A percentile compares a stretch with the other conserved stretches of the same genome.
Conservation (phyloP, 1,140 invertebrate species). For the Potamilus streckersoni region DNA sequence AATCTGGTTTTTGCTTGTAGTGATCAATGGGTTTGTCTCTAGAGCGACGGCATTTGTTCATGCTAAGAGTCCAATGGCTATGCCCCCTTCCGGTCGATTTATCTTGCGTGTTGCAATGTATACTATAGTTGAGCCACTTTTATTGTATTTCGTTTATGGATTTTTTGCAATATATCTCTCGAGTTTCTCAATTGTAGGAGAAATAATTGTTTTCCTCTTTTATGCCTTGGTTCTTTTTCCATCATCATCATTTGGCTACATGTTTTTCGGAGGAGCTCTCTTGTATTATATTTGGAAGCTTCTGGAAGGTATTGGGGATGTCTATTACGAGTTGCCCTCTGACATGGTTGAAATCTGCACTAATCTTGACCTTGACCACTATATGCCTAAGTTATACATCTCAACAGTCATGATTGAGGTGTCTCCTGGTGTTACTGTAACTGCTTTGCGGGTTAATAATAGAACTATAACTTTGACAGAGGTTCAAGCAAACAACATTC, state of each 20-base stretch:
- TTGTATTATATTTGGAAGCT: constrained; percentile 23
- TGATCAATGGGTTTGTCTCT: too few species aligned
- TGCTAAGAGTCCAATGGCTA: too few species aligned
- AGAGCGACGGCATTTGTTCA: too few species aligned
- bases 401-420: constrained; percentile 11
- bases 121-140: too few species aligned
- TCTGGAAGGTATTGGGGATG: constrained; percentile 8
- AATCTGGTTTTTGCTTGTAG: too few species aligned
- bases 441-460: constrained; percentile 5
- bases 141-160: background rate
- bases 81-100: too few species aligned
- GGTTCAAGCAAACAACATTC: background rate
- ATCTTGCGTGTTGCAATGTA: too few species aligned
- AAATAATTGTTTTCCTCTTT: constrained; percentile 15
- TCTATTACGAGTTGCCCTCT: constrained; percentile 14
- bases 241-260: constrained; percentile 19
- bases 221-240: constrained; percentile 17
- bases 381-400: background rate
- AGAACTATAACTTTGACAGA: constrained; percentile 4
- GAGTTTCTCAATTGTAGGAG: constrained; percentile 7
- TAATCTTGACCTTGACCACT: constrained; percentile 5
- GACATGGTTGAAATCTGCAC: constrained; percentile 15
- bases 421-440: background rate
- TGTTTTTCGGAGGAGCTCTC: constrained; percentile 19
- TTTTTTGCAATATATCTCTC: constrained; percentile 18